These are phyloP conservation scores for Dendroctonus valens DNA, from an alignment of 1,140 invertebrate genomes.

Conservation along the genomic window DNA sequence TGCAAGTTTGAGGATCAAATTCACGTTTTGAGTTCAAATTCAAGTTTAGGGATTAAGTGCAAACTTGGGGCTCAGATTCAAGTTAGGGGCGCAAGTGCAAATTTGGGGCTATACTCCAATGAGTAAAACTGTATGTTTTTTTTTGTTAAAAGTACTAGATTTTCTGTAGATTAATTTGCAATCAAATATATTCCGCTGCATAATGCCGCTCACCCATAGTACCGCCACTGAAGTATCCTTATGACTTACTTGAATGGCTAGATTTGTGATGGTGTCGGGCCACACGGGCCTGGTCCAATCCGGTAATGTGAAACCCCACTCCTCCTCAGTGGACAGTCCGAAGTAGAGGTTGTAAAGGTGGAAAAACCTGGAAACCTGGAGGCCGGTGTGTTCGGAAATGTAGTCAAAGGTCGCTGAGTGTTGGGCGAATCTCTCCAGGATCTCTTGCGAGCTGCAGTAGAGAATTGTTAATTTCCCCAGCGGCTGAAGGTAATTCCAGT, in stretches of 20 bases:
- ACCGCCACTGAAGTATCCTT: no score
- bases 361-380: conserved; percentile 28
- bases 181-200: no score
- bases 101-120: no score
- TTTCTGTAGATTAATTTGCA: no score
- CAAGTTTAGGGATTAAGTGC: no score
- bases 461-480: neutral
- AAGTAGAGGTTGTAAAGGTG: conserved; percentile 30
- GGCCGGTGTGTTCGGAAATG: conserved; percentile 29
- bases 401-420: conserved; percentile 18
- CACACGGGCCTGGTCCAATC: conserved; percentile 61
- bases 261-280: conserved; percentile 56
- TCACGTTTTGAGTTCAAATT: no score
- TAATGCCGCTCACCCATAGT: no score
- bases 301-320: conserved; percentile 58
- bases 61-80: no score
- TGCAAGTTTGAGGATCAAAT: no score
- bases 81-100: no score
- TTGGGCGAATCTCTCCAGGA: conserved; percentile 12
- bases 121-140: no score
- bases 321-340: conserved; percentile 33
- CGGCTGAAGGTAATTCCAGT: neutral
- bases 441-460: conserved; percentile 8
- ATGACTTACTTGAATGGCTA: conserved; percentile 45
- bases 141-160: no score